These are phyloP conservation scores for Xyliphius kryptos DNA, from an alignment of 2,113 vertebrate genomes.

Conservation along the genomic window DNA sequence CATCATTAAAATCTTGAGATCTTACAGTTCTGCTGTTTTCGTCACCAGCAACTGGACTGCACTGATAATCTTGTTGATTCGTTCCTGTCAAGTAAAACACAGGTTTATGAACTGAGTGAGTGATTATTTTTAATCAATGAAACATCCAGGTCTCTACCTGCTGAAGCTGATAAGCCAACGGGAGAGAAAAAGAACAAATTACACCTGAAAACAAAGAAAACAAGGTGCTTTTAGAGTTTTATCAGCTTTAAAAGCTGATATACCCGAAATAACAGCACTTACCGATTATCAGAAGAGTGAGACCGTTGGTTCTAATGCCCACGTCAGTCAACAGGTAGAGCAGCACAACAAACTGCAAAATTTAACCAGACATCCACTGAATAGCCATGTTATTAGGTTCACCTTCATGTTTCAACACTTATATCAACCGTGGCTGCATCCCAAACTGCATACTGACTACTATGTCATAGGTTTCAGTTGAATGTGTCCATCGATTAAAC, in stretches of 20 bases:
- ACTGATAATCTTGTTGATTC: conserved; percentile 71
- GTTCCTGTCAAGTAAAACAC: conserved; percentile 59
- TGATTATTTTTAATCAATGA: background rate
- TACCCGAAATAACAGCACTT: conserved; percentile 40
- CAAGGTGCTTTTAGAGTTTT: background rate
- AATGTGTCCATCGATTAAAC: too few relatives aligned
- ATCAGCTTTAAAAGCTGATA: background rate
- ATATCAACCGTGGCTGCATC: too few relatives aligned
- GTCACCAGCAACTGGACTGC: conserved; percentile 63
- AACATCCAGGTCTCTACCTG: conserved; percentile 62
- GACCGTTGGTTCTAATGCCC: conserved; percentile 73
- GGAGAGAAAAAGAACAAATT: conserved; percentile 76
- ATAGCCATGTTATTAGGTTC: background rate
- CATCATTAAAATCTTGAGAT: conserved; percentile 8
- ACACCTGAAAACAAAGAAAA: conserved; percentile 60
- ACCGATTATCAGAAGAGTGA: conserved; percentile 82
- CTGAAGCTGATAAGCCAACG: conserved; percentile 79
- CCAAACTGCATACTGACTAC: too few relatives aligned
- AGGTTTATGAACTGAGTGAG: background rate
- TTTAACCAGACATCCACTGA: background rate
- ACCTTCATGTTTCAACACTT: background rate
- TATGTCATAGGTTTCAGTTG: too few relatives aligned
- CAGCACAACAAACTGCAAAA: conserved; percentile 70
- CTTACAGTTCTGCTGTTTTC: conserved; percentile 75
- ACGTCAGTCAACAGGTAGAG: conserved; percentile 82